These are phyloP conservation scores for Xestobium rufovillosum DNA, from an alignment of 2,888 invertebrate genomes.

Conservation along the genomic window DNA sequence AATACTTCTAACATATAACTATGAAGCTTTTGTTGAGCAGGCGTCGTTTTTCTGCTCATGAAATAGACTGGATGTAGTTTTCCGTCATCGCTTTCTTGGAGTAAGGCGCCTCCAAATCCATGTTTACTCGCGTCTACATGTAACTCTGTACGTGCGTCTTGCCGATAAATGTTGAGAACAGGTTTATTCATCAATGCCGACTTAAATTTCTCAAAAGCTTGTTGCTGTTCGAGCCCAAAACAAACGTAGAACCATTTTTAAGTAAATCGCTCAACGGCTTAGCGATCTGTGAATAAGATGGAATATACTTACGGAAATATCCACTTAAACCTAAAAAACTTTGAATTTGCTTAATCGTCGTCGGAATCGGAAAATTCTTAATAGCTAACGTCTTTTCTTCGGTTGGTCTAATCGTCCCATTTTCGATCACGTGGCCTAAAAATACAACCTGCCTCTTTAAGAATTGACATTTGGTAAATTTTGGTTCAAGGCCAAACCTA, in stretches of 20 bases:
- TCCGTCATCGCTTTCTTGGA: constrained; percentile 24
- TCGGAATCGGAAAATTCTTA: constrained; percentile 27
- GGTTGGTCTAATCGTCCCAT: constrained; percentile 23
- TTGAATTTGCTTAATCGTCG: constrained; percentile 26
- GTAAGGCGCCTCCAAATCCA: constrained; percentile 29
- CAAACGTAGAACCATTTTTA: constrained; percentile 22
- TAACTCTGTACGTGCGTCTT: constrained; percentile 19
- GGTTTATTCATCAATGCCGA: constrained; percentile 17
- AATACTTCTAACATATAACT: constrained; percentile 36
- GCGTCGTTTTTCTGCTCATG: constrained; percentile 30
- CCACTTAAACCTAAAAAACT: constrained; percentile 33
- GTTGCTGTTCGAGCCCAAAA: constrained; percentile 16
- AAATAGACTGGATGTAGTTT: constrained; percentile 31
- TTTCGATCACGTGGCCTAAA: constrained; percentile 6
- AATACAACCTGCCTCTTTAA: constrained; percentile 15
- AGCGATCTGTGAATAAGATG: constrained; percentile 30
- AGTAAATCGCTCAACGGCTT: constrained; percentile 31
- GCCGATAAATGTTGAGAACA: constrained; percentile 20
- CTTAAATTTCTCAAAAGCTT: constrained; percentile 21
- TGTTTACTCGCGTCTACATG: constrained; percentile 28
- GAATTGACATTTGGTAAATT: constrained; percentile 30
- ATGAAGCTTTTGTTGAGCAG: constrained; percentile 28
- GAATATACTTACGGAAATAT: constrained; percentile 35
- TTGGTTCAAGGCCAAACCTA: constrained; percentile 20
- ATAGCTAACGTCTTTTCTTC: constrained; percentile 28